Percentiles rank a stretch among this genome's conserved stretches.
Conservation (phyloP, 30 jellyfish, hydroid and myxozoan genomes). For the Aurelia sp. region DNA sequence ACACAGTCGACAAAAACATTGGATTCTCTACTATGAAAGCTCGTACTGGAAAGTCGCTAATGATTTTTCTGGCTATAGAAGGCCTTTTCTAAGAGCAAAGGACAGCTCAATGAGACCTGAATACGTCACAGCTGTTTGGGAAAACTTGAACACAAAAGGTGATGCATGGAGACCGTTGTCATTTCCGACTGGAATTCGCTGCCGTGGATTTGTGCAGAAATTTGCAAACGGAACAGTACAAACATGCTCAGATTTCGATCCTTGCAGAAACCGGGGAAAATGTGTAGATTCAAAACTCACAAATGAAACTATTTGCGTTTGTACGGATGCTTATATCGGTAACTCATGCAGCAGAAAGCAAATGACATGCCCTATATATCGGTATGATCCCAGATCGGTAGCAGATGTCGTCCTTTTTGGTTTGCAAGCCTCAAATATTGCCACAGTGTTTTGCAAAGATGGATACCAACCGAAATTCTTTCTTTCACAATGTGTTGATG, state of each 20-base stretch:
- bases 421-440: conserved; percentile 10
- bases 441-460: conserved; percentile 45
- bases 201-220: conserved; percentile 30
- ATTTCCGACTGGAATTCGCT: conserved; percentile 8
- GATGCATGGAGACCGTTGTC: not conserved
- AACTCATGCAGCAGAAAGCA: not conserved
- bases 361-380: not conserved
- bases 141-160: not conserved
- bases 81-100: conserved; percentile 12
- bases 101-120: conserved; percentile 57
- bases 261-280: conserved; percentile 28
- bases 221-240: not conserved
- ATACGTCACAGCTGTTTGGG: conserved; percentile 45
- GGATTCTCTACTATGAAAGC: conserved; percentile 41
- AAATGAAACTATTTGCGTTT: conserved; percentile 14
- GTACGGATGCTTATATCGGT: too few species aligned
- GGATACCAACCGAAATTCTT: conserved; percentile 32
- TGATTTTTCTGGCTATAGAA: not conserved
- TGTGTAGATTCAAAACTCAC: conserved; percentile 14
- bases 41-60: conserved; percentile 30
- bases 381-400: not conserved
- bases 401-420: conserved; percentile 8
- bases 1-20: conserved; percentile 25
- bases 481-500: conserved; percentile 31
- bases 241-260: conserved; percentile 19